Evolutionary conservation across 2,888 invertebrate species (phyloP), one percentile per base, ranked within the genome.

Genomic region (Thera obeliscata): DNA sequence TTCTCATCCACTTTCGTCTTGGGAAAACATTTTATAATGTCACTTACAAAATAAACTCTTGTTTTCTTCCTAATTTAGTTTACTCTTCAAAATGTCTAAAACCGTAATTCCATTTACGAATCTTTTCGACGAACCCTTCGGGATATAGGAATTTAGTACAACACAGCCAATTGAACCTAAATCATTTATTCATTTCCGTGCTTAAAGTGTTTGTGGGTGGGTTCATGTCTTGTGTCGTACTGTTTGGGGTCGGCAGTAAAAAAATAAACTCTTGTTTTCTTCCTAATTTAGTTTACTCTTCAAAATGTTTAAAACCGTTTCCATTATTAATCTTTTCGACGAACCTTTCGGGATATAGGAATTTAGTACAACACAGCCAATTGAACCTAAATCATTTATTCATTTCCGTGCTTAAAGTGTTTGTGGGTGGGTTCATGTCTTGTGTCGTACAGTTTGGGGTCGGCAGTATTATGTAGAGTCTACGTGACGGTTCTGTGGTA

Each of bases 401-500:
- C 12, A 59, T 59, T 55, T 59, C 55, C 55, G 48, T 55, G n/a
- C n/a, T 11, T 35, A 6, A 49, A 59, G 46, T 64, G n/a, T n/a
- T 46, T 52, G 46, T 46, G 36, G 59, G 43, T 46, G 43, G 36
- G 50, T 43, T 33, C 59, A 41, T 65, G 56, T 66, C 52, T 61
- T 43, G 3, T 60, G 67, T 62, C 48, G 49, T 9, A 48, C 33
- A 54, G 48, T 56, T 59, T 62, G 58, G 33, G 66, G 62, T 67
- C 58, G 49, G 38, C 48, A 55, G 48, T 64, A 59, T 64, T 64
- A 64, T 64, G 54, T 59, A 38, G 22, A 64, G 54, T 61, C 41
- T 62, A 62, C 62, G 62, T 61, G 64, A 61, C 61, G 38, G 33
- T 41, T 57, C 54, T 0, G 50, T 50, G 49, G 48, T 58, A 55